Conservation (phyloP, 35 echinoderm and acorn worm genomes). For the Heliocidaris tuberculata region DNA sequence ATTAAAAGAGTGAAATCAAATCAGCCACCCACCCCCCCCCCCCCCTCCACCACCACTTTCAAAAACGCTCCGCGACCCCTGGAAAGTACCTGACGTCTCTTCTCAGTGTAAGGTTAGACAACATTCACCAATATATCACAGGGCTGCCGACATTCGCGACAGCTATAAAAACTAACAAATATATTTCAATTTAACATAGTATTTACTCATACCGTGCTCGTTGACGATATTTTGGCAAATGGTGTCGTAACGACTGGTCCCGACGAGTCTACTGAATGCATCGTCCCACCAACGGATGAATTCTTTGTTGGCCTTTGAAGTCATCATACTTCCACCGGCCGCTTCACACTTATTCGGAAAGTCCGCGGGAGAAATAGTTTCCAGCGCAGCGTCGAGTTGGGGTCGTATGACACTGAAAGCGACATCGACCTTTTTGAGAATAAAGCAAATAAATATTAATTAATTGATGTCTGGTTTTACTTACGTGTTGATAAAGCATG, state of each 20-base stretch:
- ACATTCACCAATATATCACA: too few species aligned
- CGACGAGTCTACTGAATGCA: conserved; percentile 14
- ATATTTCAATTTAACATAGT: too few species aligned
- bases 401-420: not conserved
- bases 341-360: not conserved
- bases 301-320: conserved; percentile 17
- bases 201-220: not conserved
- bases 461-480: not conserved
- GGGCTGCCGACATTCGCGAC: too few species aligned
- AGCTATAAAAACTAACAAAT: too few species aligned
- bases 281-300: conserved; percentile 24
- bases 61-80: too few species aligned
- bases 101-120: too few species aligned
- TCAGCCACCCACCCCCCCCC: too few species aligned
- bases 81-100: too few species aligned
- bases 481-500: too few species aligned
- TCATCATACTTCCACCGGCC: conserved; percentile 27
- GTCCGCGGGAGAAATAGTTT: conserved; percentile 6
- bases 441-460: not conserved
- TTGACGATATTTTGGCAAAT: not conserved
- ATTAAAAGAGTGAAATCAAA: too few species aligned
- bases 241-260: conserved; percentile 22
- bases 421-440: not conserved
- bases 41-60: too few species aligned
- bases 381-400: not conserved